phyloP scores from a whole-genome alignment of 2,797 vertebrate species.

The Menidia menidia region DNA sequence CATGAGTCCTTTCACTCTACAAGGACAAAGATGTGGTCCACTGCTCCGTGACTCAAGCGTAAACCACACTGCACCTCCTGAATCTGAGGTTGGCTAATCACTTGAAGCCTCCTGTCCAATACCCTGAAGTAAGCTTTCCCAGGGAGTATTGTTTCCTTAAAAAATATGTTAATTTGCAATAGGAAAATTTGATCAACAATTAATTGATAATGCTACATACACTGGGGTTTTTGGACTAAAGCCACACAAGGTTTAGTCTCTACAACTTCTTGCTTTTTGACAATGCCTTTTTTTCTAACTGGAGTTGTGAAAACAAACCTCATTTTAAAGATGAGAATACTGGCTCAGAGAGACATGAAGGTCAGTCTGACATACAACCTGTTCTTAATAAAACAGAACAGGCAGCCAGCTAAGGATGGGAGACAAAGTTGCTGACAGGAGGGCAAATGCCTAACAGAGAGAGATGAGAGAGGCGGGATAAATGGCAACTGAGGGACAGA shows the following conservation, averaged over 20 bases:
- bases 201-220: background rate
- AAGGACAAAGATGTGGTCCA: too few relatives aligned
- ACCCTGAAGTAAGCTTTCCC: too few relatives aligned
- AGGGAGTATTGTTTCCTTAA: background rate
- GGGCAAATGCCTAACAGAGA: background rate
- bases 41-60: too few relatives aligned
- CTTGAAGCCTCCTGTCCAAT: too few relatives aligned
- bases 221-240: background rate
- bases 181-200: constrained; percentile 5
- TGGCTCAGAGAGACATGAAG: background rate
- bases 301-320: background rate
- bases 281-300: too few relatives aligned
- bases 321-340: constrained; percentile 1
- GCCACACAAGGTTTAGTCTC: background rate
- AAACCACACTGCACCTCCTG: too few relatives aligned
- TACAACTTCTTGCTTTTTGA: too few relatives aligned
- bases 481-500: constrained; percentile 50
- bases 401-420: background rate
- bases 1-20: too few relatives aligned
- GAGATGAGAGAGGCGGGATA: constrained; percentile 5
- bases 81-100: too few relatives aligned
- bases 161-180: constrained; percentile 7
- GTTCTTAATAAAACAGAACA: constrained; percentile 4
- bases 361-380: constrained; percentile 13
- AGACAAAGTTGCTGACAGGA: background rate